phyloP scores from a whole-genome alignment of 2,888 invertebrate species.

The Perithous albicinctus region DNA sequence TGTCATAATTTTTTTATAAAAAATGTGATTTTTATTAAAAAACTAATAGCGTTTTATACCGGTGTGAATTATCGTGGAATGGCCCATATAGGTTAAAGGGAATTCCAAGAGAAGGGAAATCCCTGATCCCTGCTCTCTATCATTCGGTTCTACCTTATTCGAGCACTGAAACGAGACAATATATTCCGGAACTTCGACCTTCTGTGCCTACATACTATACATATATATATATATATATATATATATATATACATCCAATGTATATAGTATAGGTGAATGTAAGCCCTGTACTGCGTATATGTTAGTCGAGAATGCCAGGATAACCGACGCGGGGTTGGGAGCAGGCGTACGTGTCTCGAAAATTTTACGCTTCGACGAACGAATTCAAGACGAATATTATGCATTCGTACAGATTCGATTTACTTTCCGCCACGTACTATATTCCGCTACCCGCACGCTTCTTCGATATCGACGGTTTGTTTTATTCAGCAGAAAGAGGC shows the following conservation, averaged over 20 bases:
- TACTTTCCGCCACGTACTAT: slow-evolving; percentile 43
- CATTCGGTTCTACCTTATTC: slow-evolving; percentile 61
- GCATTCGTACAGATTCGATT: slow-evolving; percentile 65
- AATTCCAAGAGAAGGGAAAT: slow-evolving; percentile 54
- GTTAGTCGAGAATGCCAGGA: slow-evolving; percentile 21
- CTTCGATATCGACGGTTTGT: slow-evolving; percentile 23
- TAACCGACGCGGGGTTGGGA: slow-evolving; percentile 43
- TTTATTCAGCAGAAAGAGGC: slow-evolving; percentile 11
- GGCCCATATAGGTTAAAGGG: not conserved
- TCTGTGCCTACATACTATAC: slow-evolving; percentile 29
- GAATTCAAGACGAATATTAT: slow-evolving; percentile 66
- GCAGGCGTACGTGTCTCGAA: slow-evolving; percentile 63
- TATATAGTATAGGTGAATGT: not conserved
- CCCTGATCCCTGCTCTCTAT: slow-evolving; percentile 64
- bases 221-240: slow-evolving; percentile 6
- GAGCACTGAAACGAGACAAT: slow-evolving; percentile 67
- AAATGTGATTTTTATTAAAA: too few species aligned
- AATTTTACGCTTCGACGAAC: slow-evolving; percentile 63
- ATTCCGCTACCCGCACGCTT: slow-evolving; percentile 4
- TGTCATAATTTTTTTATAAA: too few species aligned
- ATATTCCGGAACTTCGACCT: slow-evolving; percentile 66
- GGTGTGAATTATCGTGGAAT: slow-evolving; percentile 1
- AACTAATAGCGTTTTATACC: too few species aligned
- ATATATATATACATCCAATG: slow-evolving; percentile 18
- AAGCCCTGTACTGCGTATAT: not conserved